Conservation (phyloP, 2,113 vertebrate genomes). For the Sterna hirundo region DNA sequence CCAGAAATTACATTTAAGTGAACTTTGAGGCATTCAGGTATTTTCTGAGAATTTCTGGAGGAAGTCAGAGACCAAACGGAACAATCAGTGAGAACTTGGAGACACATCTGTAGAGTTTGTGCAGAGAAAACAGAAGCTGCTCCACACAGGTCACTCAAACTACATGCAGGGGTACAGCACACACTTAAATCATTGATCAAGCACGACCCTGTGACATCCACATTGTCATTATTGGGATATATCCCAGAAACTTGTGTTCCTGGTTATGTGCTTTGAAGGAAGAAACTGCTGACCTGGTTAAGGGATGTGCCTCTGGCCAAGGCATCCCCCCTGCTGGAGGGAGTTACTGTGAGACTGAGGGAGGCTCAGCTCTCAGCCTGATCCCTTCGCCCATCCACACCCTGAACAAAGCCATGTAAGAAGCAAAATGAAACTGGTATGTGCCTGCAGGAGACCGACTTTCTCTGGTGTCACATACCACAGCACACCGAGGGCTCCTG, state of each 20-base stretch:
- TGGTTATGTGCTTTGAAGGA: background rate
- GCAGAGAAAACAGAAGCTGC: background rate
- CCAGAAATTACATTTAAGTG: background rate
- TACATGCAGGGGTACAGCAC: fast-evolving
- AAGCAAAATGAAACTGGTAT: background rate
- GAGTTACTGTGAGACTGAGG: background rate
- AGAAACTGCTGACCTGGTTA: background rate
- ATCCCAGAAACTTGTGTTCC: background rate
- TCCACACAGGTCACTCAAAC: background rate
- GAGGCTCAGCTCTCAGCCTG: background rate
- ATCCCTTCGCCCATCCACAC: background rate
- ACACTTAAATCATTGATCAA: background rate
- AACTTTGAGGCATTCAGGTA: background rate
- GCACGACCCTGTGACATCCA: background rate
- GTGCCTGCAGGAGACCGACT: background rate
- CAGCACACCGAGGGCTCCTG: background rate
- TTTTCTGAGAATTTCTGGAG: background rate
- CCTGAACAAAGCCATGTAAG: background rate
- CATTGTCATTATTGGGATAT: fast-evolving
- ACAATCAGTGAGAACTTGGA: background rate
- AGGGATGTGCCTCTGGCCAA: background rate
- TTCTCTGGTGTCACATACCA: background rate
- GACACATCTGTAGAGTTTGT: background rate
- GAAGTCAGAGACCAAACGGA: background rate
- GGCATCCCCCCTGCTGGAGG: background rate